phyloP scores from a whole-genome alignment of 2,113 vertebrate species.

The Cromileptes altivelis region DNA sequence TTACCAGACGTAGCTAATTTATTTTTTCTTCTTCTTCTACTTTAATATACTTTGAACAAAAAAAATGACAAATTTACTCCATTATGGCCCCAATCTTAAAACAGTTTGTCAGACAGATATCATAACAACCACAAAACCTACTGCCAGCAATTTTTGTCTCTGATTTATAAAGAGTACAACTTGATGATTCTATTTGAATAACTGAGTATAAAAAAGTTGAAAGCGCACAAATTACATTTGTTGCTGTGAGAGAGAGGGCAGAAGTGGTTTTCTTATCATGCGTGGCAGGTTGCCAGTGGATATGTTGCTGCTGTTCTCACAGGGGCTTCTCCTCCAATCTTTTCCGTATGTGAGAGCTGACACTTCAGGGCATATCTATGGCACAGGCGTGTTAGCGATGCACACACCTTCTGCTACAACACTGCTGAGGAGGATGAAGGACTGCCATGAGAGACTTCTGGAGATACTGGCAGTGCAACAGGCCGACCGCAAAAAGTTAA shows the following conservation, averaged over 20 bases:
- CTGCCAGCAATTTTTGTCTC: background rate
- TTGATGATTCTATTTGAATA: slow-evolving; percentile 17
- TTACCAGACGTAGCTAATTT: too few species aligned
- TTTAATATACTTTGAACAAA: background rate
- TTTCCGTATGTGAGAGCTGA: slow-evolving; percentile 70
- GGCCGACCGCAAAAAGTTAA: slow-evolving; percentile 40
- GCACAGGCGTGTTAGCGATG: slow-evolving; percentile 73
- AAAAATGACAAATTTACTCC: background rate
- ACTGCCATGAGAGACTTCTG: slow-evolving; percentile 60
- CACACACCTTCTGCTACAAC: slow-evolving; percentile 68
- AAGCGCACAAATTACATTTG: slow-evolving; percentile 62
- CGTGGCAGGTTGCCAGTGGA: slow-evolving; percentile 73
- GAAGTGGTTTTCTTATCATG: slow-evolving; percentile 72
- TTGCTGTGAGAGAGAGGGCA: slow-evolving; percentile 45
- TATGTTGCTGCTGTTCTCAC: slow-evolving; percentile 62
- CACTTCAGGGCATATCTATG: slow-evolving; percentile 75
- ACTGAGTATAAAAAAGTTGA: slow-evolving; percentile 26
- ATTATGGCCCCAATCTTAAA: background rate
- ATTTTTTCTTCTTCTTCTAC: background rate
- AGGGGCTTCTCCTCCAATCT: slow-evolving; percentile 67
- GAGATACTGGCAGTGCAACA: slow-evolving; percentile 63
- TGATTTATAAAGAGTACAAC: slow-evolving; percentile 4
- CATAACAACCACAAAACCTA: background rate
- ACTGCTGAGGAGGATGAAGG: slow-evolving; percentile 57
- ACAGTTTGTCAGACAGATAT: background rate